A percentile compares a stretch with the other conserved stretches of the same genome.
phyloP scores from a whole-genome alignment of 1,140 invertebrate genomes.

The Lordiphosa stackelbergi region DNA sequence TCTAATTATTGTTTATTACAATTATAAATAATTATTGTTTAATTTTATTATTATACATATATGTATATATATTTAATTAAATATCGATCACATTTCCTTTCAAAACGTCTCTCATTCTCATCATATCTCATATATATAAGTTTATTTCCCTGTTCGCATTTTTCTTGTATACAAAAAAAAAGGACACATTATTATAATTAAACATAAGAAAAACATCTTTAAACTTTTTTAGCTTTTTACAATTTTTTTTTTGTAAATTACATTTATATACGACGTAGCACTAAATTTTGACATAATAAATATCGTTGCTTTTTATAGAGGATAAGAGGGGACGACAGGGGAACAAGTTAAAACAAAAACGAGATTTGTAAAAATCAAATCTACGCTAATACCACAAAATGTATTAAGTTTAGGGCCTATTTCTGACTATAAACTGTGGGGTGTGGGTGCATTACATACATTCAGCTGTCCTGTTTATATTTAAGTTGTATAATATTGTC shows the following conservation, averaged over 20 bases:
- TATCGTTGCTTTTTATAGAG: conserved; percentile 19
- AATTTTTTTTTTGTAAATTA: conserved; percentile 18
- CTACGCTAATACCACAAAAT: conserved; percentile 60
- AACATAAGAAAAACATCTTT: conserved; percentile 27
- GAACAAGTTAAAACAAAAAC: conserved; percentile 35
- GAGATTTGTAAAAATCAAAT: conserved; percentile 68
- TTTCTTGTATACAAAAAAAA: conserved; percentile 3
- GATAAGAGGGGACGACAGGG: conserved; percentile 2
- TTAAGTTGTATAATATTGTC: conserved; percentile 62
- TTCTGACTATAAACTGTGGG: not conserved
- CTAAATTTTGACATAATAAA: conserved; percentile 19
- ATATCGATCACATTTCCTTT: conserved; percentile 76
- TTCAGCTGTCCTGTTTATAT: conserved; percentile 2
- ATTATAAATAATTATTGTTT: conserved; percentile 52
- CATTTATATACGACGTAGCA: conserved; percentile 10
- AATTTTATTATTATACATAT: conserved; percentile 3
- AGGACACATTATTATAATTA: conserved; percentile 1
- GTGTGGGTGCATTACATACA: not conserved
- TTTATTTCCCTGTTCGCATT: conserved; percentile 58
- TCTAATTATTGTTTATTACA: conserved; percentile 18
- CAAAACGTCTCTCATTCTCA: conserved; percentile 59
- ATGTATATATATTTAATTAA: conserved; percentile 46
- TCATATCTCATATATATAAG: conserved; percentile 8
- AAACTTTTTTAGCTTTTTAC: not conserved
- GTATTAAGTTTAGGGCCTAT: conserved; percentile 28